phyloP scores from a whole-genome alignment of 2,888 invertebrate species.

The Hydriomena furcata region DNA sequence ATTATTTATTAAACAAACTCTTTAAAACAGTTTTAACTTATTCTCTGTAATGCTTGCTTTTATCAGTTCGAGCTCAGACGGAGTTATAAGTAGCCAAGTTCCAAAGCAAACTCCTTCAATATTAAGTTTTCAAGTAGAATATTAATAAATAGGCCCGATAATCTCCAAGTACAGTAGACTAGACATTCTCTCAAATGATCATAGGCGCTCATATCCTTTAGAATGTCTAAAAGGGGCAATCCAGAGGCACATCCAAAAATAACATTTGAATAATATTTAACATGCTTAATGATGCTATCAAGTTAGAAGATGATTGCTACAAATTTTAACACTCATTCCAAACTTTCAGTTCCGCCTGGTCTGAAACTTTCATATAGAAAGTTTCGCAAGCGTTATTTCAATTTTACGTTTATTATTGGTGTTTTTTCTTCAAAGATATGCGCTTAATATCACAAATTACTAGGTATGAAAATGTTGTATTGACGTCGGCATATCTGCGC shows the following conservation, averaged over 20 bases:
- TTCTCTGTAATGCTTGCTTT: background rate
- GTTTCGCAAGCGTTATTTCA: conserved; percentile 11
- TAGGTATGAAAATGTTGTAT: conserved; percentile 19
- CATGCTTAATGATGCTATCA: background rate
- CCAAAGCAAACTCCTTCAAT: background rate
- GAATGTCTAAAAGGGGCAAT: too few species aligned
- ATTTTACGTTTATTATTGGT: background rate
- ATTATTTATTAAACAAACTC: background rate
- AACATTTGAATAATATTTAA: too few species aligned
- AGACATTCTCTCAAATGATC: too few species aligned
- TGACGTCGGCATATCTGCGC: conserved; percentile 40
- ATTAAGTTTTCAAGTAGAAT: background rate
- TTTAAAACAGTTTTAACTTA: background rate
- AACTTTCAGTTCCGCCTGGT: background rate
- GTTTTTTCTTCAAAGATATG: too few species aligned
- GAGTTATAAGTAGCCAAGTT: background rate
- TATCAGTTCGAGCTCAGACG: background rate
- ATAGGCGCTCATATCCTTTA: too few species aligned
- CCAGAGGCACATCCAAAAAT: too few species aligned
- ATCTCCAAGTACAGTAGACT: too few species aligned
- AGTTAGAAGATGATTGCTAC: conserved; percentile 8
- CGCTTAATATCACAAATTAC: conserved; percentile 16
- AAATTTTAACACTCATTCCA: background rate
- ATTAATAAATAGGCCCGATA: too few species aligned
- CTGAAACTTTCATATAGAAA: conserved; percentile 22